Evolutionary conservation across 1,140 invertebrate genomes (phyloP).

Genomic region (Anagrus nilaparvatae): DNA sequence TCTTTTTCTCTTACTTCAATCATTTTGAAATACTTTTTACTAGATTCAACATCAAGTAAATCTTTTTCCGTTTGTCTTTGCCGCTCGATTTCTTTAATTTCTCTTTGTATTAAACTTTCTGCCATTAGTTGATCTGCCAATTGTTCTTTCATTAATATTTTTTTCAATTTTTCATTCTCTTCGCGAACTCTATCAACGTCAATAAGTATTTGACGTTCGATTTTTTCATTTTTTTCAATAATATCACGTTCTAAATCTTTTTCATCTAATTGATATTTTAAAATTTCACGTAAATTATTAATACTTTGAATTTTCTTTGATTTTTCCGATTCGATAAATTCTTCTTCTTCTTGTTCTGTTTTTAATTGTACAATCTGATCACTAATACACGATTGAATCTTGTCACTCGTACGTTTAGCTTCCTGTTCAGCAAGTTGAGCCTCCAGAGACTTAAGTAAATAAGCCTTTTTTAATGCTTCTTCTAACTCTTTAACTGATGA

Average conservation of each 20-base stretch:
- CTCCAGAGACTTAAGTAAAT: slow-evolving; percentile 23
- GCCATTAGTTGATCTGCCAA: slow-evolving; percentile 15
- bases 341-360: slow-evolving; percentile 1
- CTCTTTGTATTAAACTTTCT: slow-evolving; percentile 18
- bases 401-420: slow-evolving; percentile 15
- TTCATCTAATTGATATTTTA: slow-evolving; percentile 21
- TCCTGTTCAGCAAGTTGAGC: slow-evolving; percentile 25
- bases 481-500: too few relatives aligned
- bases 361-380: slow-evolving; percentile 9
- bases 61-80: slow-evolving; percentile 12
- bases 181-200: slow-evolving; percentile 23
- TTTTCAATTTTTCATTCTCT: slow-evolving; percentile 12
- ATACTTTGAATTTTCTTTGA: background rate
- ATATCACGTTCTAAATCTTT: slow-evolving; percentile 15
- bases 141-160: slow-evolving; percentile 9
- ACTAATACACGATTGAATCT: slow-evolving; percentile 15
- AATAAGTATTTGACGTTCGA: slow-evolving; percentile 20
- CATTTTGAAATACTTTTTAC: slow-evolving; percentile 14
- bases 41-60: slow-evolving; percentile 7
- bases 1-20: slow-evolving; percentile 13
- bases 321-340: background rate
- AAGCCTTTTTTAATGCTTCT: slow-evolving; percentile 27
- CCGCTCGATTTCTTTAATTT: slow-evolving; percentile 14
- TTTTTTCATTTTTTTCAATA: slow-evolving; percentile 16
- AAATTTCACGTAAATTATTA: slow-evolving; percentile 16